Conservation (phyloP, 2,797 vertebrate species). For the Syngnathus rostellatus region DNA sequence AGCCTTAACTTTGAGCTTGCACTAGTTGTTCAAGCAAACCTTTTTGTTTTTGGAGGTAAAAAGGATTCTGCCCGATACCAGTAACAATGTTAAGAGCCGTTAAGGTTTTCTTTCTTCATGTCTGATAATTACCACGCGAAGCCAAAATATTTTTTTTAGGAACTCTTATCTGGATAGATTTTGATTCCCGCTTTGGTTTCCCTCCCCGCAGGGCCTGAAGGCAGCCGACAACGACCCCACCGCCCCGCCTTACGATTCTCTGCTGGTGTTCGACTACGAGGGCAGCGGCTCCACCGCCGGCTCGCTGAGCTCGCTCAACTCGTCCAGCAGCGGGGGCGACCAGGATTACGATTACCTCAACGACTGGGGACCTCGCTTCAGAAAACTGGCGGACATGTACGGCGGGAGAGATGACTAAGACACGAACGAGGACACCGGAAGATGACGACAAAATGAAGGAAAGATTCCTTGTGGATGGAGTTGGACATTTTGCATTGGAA, state of each 20-base stretch:
- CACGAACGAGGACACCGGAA: conserved; percentile 17
- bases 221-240: conserved; percentile 97
- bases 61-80: no score
- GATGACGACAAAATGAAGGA: conserved; percentile 25
- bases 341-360: conserved; percentile 99
- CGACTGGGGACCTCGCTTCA: conserved; percentile 96
- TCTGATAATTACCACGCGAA: no score
- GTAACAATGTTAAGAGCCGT: not conserved
- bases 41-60: no score
- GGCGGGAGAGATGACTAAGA: conserved; percentile 88
- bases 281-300: conserved; percentile 94
- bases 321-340: conserved; percentile 93
- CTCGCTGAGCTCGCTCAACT: conserved; percentile 96
- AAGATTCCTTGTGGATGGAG: conserved; percentile 73
- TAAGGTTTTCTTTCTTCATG: no score
- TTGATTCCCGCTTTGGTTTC: conserved; percentile 17
- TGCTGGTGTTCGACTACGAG: conserved; percentile 97
- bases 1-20: not conserved
- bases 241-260: conserved; percentile 94
- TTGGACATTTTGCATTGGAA: conserved; percentile 78
- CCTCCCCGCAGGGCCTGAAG: conserved; percentile 80
- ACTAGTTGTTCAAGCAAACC: no score
- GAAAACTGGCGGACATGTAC: conserved; percentile 99
- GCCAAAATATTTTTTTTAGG: no score
- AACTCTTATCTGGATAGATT: not conserved